phyloP scores from a whole-genome alignment of 2,113 vertebrate species.

The Lanius ludovicianus region DNA sequence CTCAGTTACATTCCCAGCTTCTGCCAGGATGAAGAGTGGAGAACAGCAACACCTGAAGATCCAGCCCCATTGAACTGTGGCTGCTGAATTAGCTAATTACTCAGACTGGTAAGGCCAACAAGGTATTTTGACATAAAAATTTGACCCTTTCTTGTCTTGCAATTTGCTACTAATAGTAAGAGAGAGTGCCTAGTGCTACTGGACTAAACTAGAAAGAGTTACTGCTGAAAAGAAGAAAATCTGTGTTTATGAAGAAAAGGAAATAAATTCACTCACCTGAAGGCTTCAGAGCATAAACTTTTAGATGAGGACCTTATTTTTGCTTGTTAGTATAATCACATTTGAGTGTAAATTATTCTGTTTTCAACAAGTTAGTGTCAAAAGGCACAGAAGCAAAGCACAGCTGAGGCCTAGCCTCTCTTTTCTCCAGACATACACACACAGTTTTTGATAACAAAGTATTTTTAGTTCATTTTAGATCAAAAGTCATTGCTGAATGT shows the following conservation, averaged over 20 bases:
- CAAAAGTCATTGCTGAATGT: constrained; percentile 10
- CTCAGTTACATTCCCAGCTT: background rate
- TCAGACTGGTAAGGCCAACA: background rate
- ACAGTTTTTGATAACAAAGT: background rate
- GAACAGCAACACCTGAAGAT: background rate
- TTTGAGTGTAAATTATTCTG: background rate
- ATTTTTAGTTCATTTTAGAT: constrained; percentile 45
- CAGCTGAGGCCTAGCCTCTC: background rate
- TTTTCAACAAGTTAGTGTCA: background rate
- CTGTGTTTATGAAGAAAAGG: background rate
- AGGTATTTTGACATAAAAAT: background rate
- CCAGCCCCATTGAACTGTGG: background rate
- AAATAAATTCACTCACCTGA: background rate
- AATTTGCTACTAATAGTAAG: background rate
- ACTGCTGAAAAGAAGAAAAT: background rate
- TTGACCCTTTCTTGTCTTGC: background rate
- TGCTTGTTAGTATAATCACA: background rate
- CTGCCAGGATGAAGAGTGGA: background rate
- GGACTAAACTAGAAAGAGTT: background rate
- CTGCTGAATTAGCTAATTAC: background rate
- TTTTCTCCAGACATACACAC: background rate
- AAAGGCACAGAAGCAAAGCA: background rate
- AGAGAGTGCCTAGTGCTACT: background rate
- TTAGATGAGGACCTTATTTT: background rate
- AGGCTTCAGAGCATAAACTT: background rate